Percentiles rank a stretch among this genome's conserved stretches.
These are phyloP conservation scores for Tamandua tetradactyla DNA, from an alignment of 2,797 vertebrate species.

Conservation along the genomic window DNA sequence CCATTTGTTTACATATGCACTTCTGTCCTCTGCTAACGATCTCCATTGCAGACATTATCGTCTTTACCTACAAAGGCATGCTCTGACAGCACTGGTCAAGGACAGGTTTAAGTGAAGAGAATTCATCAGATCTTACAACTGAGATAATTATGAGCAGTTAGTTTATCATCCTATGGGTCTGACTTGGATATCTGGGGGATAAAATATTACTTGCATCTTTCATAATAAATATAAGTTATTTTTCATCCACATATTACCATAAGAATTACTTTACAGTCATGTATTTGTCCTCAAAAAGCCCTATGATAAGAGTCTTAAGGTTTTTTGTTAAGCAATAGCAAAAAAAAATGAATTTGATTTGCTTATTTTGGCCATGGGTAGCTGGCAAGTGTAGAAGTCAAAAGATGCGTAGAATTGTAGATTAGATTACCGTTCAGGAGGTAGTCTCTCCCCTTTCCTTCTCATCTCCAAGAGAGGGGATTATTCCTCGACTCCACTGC, in stretches of 20 bases:
- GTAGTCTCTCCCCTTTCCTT: background rate
- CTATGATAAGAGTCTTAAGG: background rate
- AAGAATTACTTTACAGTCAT: slow-evolving; percentile 59
- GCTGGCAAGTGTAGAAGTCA: background rate
- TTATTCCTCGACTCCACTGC: background rate
- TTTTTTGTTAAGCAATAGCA: background rate
- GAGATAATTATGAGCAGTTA: slow-evolving; percentile 77
- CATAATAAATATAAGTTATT: slow-evolving; percentile 70
- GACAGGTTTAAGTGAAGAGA: slow-evolving; percentile 73
- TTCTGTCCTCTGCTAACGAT: slow-evolving; percentile 39
- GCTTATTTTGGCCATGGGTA: background rate
- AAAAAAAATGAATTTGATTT: background rate
- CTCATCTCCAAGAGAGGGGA: background rate
- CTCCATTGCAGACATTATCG: slow-evolving; percentile 76
- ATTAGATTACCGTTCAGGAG: slow-evolving; percentile 24
- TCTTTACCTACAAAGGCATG: slow-evolving; percentile 62
- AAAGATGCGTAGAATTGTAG: background rate
- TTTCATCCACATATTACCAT: slow-evolving; percentile 73
- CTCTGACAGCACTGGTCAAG: slow-evolving; percentile 75
- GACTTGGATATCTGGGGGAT: slow-evolving; percentile 74
- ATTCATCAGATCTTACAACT: slow-evolving; percentile 77
- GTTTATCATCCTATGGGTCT: slow-evolving; percentile 72
- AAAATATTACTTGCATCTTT: slow-evolving; percentile 82
- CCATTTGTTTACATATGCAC: background rate
- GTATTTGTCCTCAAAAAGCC: slow-evolving; percentile 49